Evolutionary conservation across 2,888 invertebrate species (phyloP).

Genomic region (Odiellus spinosus): DNA sequence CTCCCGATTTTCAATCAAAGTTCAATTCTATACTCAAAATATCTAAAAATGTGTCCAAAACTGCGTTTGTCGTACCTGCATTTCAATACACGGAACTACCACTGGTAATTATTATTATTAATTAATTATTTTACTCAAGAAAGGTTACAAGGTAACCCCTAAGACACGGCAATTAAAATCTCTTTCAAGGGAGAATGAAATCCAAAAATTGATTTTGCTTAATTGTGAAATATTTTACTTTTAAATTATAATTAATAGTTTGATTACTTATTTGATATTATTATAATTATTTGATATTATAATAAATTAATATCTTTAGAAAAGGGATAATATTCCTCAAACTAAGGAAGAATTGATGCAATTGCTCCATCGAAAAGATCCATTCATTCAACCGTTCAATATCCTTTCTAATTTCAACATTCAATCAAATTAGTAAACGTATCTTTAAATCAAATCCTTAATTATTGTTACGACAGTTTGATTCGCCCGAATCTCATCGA

Average conservation of each 20-base stretch:
- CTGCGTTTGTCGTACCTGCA: constrained; percentile 20
- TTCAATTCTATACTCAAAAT: constrained; percentile 13
- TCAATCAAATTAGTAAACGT: too few relatives aligned
- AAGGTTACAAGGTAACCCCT: too few relatives aligned
- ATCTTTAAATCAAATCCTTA: neutral
- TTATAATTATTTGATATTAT: neutral
- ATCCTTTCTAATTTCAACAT: constrained; percentile 9
- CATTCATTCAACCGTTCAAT: constrained; percentile 20
- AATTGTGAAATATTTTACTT: too few relatives aligned
- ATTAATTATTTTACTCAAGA: too few relatives aligned
- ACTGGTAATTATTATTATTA: constrained; percentile 11
- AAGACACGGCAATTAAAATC: too few relatives aligned
- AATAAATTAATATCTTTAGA: constrained; percentile 5
- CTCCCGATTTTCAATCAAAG: constrained; percentile 18
- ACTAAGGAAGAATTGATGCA: constrained; percentile 21
- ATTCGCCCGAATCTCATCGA: constrained; percentile 20
- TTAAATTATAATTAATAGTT: too few relatives aligned
- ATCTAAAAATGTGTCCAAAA: constrained; percentile 6
- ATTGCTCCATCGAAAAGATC: constrained; percentile 20
- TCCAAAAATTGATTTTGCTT: too few relatives aligned
- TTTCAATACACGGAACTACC: constrained; percentile 21
- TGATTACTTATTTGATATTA: too few relatives aligned
- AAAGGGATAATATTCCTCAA: constrained; percentile 19
- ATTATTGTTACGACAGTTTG: constrained; percentile 1
- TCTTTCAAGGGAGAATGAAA: too few relatives aligned